Evolutionary conservation across 2,797 vertebrate species (phyloP).

Genomic region (Vireo griseus): DNA sequence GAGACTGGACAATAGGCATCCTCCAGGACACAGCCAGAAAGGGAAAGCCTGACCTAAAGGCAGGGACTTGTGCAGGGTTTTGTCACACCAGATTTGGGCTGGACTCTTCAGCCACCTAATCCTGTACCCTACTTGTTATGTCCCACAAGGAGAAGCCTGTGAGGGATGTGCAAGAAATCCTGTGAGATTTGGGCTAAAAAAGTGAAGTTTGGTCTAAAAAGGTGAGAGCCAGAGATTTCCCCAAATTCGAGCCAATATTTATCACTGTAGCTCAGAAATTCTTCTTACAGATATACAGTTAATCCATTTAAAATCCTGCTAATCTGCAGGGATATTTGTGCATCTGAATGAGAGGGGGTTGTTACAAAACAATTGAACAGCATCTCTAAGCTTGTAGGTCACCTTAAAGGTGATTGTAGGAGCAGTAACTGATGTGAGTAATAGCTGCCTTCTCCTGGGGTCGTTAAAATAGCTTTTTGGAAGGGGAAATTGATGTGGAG

Average conservation of each 20-base stretch:
- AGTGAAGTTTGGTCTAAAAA: background rate
- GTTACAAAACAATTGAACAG: background rate
- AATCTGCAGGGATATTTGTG: background rate
- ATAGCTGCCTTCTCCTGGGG: background rate
- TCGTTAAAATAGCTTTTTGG: background rate
- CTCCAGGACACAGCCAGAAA: background rate
- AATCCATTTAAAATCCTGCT: background rate
- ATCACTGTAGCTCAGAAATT: background rate
- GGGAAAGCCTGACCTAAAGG: background rate
- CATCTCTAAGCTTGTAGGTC: background rate
- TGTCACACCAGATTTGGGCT: background rate
- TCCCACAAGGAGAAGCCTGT: background rate
- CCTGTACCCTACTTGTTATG: background rate
- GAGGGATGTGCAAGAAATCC: background rate
- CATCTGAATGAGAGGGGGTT: background rate
- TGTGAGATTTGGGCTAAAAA: accelerated
- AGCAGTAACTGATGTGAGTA: background rate
- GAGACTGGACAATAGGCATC: background rate
- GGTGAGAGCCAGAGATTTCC: background rate
- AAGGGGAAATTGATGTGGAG: background rate
- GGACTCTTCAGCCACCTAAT: background rate
- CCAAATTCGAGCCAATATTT: background rate
- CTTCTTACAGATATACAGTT: background rate
- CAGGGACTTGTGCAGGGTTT: background rate
- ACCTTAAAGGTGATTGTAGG: background rate